Conservation (phyloP, 2,797 vertebrate species). For the Aphelocoma californica region DNA sequence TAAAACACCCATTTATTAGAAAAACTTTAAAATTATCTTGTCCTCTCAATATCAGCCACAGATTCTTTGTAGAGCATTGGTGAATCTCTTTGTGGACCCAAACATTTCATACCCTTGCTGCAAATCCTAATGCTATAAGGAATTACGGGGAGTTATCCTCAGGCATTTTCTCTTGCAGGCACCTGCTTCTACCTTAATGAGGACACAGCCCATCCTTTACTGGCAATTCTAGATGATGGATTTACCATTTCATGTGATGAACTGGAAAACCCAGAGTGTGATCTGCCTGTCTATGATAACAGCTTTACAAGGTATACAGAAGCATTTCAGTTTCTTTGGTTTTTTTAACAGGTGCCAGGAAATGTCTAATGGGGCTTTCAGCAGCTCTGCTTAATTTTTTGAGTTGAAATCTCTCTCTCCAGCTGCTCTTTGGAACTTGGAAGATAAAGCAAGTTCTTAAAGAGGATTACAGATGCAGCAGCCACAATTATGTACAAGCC, state of each 20-base stretch:
- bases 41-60: neutral
- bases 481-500: neutral
- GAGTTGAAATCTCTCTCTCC: neutral
- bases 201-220: slow-evolving; percentile 87
- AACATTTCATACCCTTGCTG: neutral
- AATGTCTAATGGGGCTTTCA: neutral
- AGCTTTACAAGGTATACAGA: slow-evolving; percentile 84
- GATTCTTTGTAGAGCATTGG: neutral
- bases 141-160: neutral
- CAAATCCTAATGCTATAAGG: neutral
- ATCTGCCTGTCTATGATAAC: slow-evolving; percentile 77
- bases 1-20: neutral
- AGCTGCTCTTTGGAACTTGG: slow-evolving; percentile 4
- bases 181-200: slow-evolving; percentile 87
- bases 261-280: slow-evolving; percentile 78
- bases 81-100: neutral
- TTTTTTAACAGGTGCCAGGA: neutral
- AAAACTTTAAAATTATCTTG: neutral
- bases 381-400: neutral
- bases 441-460: slow-evolving; percentile 13
- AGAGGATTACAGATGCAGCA: neutral
- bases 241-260: slow-evolving; percentile 85
- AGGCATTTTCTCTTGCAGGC: slow-evolving; percentile 73
- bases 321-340: neutral
- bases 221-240: slow-evolving; percentile 88